Conservation (phyloP, 2,113 vertebrate species). For the Bubalus kerabau region DNA sequence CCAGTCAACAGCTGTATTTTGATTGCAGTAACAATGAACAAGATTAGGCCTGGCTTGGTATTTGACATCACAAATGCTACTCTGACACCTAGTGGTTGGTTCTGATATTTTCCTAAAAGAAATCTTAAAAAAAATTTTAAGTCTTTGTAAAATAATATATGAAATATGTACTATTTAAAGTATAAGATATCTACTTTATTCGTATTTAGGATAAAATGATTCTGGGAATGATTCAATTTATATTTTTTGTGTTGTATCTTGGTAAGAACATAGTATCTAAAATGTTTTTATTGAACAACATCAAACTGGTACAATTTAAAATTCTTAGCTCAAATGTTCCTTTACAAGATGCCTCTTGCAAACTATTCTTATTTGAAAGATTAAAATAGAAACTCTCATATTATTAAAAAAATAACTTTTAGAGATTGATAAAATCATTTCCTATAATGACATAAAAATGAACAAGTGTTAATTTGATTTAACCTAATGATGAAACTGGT, state of each 20-base stretch:
- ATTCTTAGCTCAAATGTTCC: neutral
- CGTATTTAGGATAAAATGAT: neutral
- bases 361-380: neutral
- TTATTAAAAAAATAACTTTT: neutral
- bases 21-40: neutral
- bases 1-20: neutral
- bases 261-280: neutral
- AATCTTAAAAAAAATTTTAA: neutral
- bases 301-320: neutral
- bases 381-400: neutral
- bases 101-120: neutral
- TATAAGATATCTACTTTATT: neutral
- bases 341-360: neutral
- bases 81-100: conserved; percentile 80
- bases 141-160: neutral
- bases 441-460: neutral
- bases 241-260: neutral
- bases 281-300: neutral
- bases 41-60: neutral
- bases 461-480: neutral
- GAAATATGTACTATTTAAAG: neutral
- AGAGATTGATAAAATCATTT: neutral
- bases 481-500: neutral
- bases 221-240: neutral
- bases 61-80: conserved; percentile 53